These are phyloP conservation scores for Macquaria ambigua DNA, from an alignment of 2,113 vertebrate genomes.

Conservation along the genomic window DNA sequence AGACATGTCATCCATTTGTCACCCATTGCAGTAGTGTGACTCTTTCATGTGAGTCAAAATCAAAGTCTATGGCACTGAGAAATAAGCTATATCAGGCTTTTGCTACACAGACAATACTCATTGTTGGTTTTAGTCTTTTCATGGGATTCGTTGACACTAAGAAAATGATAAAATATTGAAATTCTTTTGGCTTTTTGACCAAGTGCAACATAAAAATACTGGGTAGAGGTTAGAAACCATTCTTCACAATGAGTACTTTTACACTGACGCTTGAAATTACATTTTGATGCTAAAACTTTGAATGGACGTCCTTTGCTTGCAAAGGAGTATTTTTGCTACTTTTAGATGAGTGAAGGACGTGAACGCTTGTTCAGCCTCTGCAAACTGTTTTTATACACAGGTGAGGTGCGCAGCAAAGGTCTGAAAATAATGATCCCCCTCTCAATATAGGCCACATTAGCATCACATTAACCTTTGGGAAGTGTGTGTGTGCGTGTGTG, in stretches of 20 bases:
- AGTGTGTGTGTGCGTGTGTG: constrained; percentile 20
- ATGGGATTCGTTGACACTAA: background rate
- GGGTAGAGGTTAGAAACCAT: background rate
- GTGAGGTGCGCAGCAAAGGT: constrained; percentile 48
- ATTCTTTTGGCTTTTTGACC: background rate
- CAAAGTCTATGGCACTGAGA: background rate
- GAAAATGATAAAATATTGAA: background rate
- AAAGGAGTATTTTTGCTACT: background rate
- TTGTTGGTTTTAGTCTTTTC: background rate
- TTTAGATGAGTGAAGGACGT: background rate
- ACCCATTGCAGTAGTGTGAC: background rate
- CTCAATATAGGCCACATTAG: constrained; percentile 73
- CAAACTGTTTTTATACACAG: constrained; percentile 42
- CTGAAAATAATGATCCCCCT: constrained; percentile 71
- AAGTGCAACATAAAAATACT: background rate
- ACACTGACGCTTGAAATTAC: background rate
- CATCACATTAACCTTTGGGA: constrained; percentile 77
- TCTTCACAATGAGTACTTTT: too few species aligned
- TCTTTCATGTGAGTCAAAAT: constrained; percentile 1
- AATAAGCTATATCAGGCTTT: background rate
- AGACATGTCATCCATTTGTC: background rate
- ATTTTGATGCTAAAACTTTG: background rate
- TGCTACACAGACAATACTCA: background rate
- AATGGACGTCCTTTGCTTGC: background rate
- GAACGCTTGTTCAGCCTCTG: constrained; percentile 10